These are phyloP conservation scores for Euphonia xanthogaster DNA, from an alignment of 2,797 vertebrate genomes.

Conservation along the genomic window DNA sequence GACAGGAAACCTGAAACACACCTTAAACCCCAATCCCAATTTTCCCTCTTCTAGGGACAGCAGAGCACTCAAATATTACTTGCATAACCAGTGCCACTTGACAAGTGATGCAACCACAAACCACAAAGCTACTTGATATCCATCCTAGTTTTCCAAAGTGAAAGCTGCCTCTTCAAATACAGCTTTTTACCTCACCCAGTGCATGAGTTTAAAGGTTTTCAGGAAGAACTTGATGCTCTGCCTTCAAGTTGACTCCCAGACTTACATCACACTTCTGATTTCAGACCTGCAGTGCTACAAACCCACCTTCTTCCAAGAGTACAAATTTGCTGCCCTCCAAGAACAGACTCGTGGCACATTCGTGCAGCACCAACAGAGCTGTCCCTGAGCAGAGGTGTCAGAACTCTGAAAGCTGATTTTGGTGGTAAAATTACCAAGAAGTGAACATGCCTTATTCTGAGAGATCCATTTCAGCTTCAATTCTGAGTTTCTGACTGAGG, in stretches of 20 bases:
- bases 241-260: neutral
- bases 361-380: neutral
- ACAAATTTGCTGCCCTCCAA: neutral
- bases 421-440: neutral
- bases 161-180: neutral
- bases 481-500: neutral
- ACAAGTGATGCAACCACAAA: conserved; percentile 22
- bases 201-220: neutral
- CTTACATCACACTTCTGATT: neutral
- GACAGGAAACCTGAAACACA: neutral
- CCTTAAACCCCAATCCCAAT: neutral
- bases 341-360: neutral
- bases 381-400: neutral
- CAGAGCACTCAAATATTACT: neutral
- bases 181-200: neutral
- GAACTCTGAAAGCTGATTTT: neutral
- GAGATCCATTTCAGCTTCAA: neutral
- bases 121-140: neutral
- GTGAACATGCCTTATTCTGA: neutral
- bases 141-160: neutral
- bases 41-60: neutral
- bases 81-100: conserved; percentile 45
- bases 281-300: neutral
- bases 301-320: neutral
- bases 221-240: neutral